Base-by-base conservation (phyloP, 2,797 vertebrate genomes). In the Ctenopoma multispine region DNA sequence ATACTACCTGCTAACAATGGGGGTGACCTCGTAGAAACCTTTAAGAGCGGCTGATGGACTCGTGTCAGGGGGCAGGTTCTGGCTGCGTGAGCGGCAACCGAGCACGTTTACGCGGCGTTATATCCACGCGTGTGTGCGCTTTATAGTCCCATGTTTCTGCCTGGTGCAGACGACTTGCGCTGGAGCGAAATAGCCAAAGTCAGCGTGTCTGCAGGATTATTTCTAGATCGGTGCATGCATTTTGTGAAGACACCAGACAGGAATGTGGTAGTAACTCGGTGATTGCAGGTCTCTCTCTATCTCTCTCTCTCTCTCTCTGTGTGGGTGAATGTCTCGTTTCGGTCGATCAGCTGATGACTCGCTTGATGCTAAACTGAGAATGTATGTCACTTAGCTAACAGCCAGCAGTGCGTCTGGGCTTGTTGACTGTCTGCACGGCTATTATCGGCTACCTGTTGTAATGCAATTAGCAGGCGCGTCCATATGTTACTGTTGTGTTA, bases 1-100 rank as follows among this genome's bases (percentile, higher is more conserved):
- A 88, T 43, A 88, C 88, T 87, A 91, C 87, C 92, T 90, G 93
- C 93, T 93, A 95, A 96, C 95, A 96, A 97, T 95, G 94, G 94
- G 31, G 92, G 86, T 92, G 88, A 92, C 89, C 93, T 92, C 93
- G 87, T 76, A 72, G 91, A 92, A 89, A 89, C 89, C 87, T 87
- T 76, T 77, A 80, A 66, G 81, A 81, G 82, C 78, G 80, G 82
- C 79, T 7, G 70, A 12, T 81, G 79, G 90, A 83, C 89, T 84
- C 80, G 67, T 85, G 89, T 80, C 81, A 77, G 20, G 62, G 50
- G 55, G 55, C 72, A 61, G 51, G 50, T 74, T 70, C 4, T 43
- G 72, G 62, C 5, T 38, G 64, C 14, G 34, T 3, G 47, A 74
- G 72, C 75, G 51, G 74, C 4, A 29, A 31, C 46, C 29, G 64